Percentiles rank a stretch among this genome's conserved stretches.
Conservation (phyloP, 2,797 vertebrate species). For the Acanthurus tractus region DNA sequence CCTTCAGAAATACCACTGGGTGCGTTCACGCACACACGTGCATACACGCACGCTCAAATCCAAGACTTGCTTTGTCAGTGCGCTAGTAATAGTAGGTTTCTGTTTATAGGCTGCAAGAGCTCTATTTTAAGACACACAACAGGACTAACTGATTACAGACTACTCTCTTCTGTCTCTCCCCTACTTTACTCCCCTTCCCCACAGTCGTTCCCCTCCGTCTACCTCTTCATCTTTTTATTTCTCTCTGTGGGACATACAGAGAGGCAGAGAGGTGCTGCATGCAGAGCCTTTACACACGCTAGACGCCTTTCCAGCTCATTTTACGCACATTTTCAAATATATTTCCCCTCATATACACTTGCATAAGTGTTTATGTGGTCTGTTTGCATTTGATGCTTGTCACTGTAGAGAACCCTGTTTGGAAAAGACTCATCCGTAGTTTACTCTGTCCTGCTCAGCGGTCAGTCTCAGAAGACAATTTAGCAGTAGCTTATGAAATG, state of each 20-base stretch:
- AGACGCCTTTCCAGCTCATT: not conserved
- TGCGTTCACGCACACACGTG: constrained; percentile 37
- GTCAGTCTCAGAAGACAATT: constrained; percentile 35
- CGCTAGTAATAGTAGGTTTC: constrained; percentile 86
- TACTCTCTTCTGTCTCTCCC: constrained; percentile 63
- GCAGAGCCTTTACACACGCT: not conserved
- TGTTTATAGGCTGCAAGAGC: constrained; percentile 85
- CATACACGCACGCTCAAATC: constrained; percentile 59
- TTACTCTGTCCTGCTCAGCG: constrained; percentile 16
- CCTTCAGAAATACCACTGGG: constrained; percentile 58
- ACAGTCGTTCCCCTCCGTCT: constrained; percentile 45
- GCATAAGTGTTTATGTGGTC: not conserved
- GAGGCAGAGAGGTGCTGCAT: not conserved
- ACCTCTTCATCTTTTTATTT: constrained; percentile 38
- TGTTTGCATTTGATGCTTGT: not conserved
- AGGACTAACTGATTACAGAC: constrained; percentile 87
- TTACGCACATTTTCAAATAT: not conserved
- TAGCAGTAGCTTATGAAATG: constrained; percentile 60
- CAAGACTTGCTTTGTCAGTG: constrained; percentile 86
- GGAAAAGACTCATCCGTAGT: not conserved
- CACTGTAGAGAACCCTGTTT: not conserved
- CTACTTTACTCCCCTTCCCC: constrained; percentile 63
- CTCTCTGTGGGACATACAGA: not conserved
- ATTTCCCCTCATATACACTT: not conserved
- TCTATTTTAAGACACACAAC: constrained; percentile 90